Conservation (phyloP, 2,888 invertebrate species). For the Caenorhabditis sp. region DNA sequence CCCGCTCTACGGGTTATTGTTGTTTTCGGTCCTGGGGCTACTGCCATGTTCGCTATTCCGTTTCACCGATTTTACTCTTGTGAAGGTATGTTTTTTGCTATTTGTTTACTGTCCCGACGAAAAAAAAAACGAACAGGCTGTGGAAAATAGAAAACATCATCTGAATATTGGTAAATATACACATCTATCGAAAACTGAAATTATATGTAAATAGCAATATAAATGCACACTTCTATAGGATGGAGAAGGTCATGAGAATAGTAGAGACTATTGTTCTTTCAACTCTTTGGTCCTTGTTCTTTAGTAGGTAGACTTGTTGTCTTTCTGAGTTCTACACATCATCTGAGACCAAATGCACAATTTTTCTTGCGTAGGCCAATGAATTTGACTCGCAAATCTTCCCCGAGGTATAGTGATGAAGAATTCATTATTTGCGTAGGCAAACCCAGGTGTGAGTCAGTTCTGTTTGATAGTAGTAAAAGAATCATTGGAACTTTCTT, state of each 20-base stretch:
- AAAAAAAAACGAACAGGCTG: slow-evolving; percentile 15
- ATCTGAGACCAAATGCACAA: neutral
- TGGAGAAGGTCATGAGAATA: slow-evolving; percentile 22
- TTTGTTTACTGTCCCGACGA: slow-evolving; percentile 25
- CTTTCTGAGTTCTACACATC: too few species aligned
- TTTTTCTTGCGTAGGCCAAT: slow-evolving; percentile 20
- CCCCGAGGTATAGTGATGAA: slow-evolving; percentile 8
- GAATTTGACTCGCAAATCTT: slow-evolving; percentile 48
- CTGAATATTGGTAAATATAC: slow-evolving; percentile 39
- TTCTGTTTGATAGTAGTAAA: slow-evolving; percentile 16
- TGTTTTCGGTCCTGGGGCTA: slow-evolving; percentile 16
- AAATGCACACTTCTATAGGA: neutral
- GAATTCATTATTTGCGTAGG: slow-evolving; percentile 57
- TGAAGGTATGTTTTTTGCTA: slow-evolving; percentile 53
- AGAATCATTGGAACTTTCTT: slow-evolving; percentile 23
- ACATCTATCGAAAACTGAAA: slow-evolving; percentile 5
- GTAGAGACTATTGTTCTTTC: slow-evolving; percentile 22
- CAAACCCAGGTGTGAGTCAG: slow-evolving; percentile 48
- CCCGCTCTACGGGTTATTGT: slow-evolving; percentile 23
- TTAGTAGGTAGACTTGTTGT: too few species aligned
- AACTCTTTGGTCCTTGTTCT: slow-evolving; percentile 6
- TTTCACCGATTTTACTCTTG: slow-evolving; percentile 60
- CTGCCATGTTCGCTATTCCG: slow-evolving; percentile 64
- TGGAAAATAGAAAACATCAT: slow-evolving; percentile 19
- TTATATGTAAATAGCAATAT: slow-evolving; percentile 14